Evolutionary conservation across 2,797 vertebrate species (phyloP), one percentile per base, ranked within the genome.

Genomic region (Tinamus major): DNA sequence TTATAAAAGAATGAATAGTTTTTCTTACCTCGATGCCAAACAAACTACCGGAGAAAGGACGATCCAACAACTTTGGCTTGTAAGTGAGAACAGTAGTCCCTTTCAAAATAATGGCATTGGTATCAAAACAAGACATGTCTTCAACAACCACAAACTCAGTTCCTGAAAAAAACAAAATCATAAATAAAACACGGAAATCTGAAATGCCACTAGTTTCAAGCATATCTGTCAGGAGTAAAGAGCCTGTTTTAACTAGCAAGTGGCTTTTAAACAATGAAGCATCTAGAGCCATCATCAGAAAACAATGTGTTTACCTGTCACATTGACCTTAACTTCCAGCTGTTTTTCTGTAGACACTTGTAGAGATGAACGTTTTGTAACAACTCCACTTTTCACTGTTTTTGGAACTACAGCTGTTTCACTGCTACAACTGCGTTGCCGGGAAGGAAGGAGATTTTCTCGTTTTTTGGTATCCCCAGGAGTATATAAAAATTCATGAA

Each of bases 131-230:
- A 41, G 98, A 99, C 29, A 98, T 98, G 83, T 99, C 99, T 93
- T 99, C 99, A 69, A 99, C 98, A 0, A 99, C 99, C 94, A 99
- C 99, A 97, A 99, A 99, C 95, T 99, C 99, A 1, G 99, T 99
- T 44, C 99, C 99, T 99, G 93, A 44, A 88, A 58, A 89, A 90
- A 80, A 95, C 17, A 91, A 39, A 48, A 44, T 0, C 5, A 67
- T 10, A 72, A 55, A 51, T 4, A 49, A 67, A 9, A 5, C 14
- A 48, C 8, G 31, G 49, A 37, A 80, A 19, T 0, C n/a, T 23
- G 20, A 80, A 89, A 42, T 1, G 44, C 3, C 26, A 48, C 5
- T 24, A 16, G 39, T 21, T 58, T 55, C 0, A 58, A 42, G 44
- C 4, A 41, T 14, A 49, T 58, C 33, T 4, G 85, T 23, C 8